Evolutionary conservation across 2,113 vertebrate species (phyloP).

Genomic region (Sphyrna mokarran): DNA sequence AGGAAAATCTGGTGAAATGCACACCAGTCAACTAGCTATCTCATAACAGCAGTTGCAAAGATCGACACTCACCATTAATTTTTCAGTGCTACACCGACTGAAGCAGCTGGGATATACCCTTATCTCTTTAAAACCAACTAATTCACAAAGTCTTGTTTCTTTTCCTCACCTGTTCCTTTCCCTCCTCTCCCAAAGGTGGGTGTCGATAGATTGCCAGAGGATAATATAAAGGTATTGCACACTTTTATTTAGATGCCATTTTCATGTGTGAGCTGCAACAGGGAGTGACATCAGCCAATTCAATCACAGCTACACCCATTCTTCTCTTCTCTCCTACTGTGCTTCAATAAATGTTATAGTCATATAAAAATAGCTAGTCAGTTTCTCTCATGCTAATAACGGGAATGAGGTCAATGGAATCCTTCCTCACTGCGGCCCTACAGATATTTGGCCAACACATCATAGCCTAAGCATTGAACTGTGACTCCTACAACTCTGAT

Average conservation of each 20-base stretch:
- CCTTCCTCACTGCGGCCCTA: background rate
- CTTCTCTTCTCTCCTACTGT: background rate
- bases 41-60: background rate
- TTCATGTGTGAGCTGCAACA: background rate
- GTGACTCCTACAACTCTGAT: background rate
- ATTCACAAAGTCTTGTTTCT: too few relatives aligned
- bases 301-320: background rate
- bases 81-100: background rate
- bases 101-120: too few relatives aligned
- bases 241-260: background rate
- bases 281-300: background rate
- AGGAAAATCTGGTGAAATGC: background rate
- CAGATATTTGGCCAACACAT: background rate
- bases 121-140: too few relatives aligned
- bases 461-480: background rate
- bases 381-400: background rate
- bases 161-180: too few relatives aligned
- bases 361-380: background rate
- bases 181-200: too few relatives aligned
- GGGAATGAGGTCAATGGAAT: background rate
- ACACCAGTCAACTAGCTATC: background rate
- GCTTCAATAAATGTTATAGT: background rate
- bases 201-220: background rate
- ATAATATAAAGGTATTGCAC: background rate
- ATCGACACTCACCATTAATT: background rate